phyloP scores from a whole-genome alignment of 2,113 vertebrate species.

The Lepus americanus region DNA sequence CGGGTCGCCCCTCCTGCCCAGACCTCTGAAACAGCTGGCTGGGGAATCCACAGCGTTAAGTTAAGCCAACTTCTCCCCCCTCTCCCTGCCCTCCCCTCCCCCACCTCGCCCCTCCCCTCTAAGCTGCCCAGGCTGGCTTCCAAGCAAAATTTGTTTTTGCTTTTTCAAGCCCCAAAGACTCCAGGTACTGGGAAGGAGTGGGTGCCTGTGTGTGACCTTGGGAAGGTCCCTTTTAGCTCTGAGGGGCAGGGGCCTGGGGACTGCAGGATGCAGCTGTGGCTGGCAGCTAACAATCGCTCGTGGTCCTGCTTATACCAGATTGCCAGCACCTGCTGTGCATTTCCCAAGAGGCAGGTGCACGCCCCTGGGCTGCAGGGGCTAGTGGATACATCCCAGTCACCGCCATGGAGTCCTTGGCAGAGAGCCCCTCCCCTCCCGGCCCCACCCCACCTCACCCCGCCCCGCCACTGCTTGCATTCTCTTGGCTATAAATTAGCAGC shows the following conservation, averaged over 20 bases:
- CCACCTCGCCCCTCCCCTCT: too few species aligned
- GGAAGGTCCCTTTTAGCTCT: neutral
- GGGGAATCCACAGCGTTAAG: neutral
- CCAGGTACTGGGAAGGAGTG: neutral
- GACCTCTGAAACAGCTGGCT: conserved; percentile 35
- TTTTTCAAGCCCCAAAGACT: conserved; percentile 18
- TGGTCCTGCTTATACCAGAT: too few species aligned
- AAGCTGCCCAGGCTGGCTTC: neutral
- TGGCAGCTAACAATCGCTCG: neutral
- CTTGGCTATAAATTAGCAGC: neutral
- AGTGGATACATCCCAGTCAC: too few species aligned
- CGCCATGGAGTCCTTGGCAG: neutral
- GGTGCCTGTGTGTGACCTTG: neutral
- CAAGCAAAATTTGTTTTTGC: conserved; percentile 23
- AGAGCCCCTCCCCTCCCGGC: neutral
- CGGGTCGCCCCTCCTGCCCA: neutral
- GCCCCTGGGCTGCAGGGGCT: fast-evolving
- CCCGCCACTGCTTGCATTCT: neutral
- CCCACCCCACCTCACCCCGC: too few species aligned
- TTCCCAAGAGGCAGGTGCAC: neutral
- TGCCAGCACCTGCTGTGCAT: neutral
- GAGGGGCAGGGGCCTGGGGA: neutral
- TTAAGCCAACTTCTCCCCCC: neutral
- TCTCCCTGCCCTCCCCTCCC: too few species aligned
- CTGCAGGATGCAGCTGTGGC: neutral